Base-by-base conservation (phyloP, 2,797 vertebrate genomes). In the Falco biarmicus region DNA sequence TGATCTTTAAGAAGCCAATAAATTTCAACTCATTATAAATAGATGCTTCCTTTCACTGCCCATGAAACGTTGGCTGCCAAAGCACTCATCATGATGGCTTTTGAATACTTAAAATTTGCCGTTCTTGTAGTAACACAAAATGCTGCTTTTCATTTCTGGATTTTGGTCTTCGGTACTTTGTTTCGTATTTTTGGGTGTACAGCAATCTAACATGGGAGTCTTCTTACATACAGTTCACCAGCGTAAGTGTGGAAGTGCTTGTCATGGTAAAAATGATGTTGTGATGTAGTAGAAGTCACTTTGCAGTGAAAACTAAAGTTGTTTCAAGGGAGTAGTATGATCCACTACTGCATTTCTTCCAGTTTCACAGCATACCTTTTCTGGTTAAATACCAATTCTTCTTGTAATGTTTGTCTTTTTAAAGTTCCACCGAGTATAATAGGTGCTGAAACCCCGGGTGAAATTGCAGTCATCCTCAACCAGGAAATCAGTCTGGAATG, bases 361-460 rank as follows among this genome's bases (percentile, higher is more conserved):
- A 41, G 43, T 92, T 89, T 63, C 66, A 26, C 45, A 87, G 45
- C 15, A 39, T 9, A 22, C 20, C 9, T 73, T 79, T 50, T 34
- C 50, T 57, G 25, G 9, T 34, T 84, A 80, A 57, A 92, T 63
- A 48, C 25, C 37, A 15, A 18, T 87, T 88, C 37, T 96, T 82
- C 78, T 70, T 77, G 48, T 93, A 84, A 86, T 76, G 66, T 93
- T 84, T 97, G 34, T 97, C 86, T 96, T 92, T 61, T 92, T 92
- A 15, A 96, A 99, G 99, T 99, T 91, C 99, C 99, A 60, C 99
- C 99, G 2, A 99, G 97, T 64, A 98, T 99, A 90, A 90, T 69
- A 73, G 98, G 97, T 56, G 97, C 98, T 1, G 96, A 66, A 50
- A 96, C 81, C 45, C 90, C 98, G 45, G 88, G 51, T 82, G 99